Evolutionary conservation across 2,888 invertebrate genomes (phyloP).

Genomic region (Cheiracanthium punctorium): DNA sequence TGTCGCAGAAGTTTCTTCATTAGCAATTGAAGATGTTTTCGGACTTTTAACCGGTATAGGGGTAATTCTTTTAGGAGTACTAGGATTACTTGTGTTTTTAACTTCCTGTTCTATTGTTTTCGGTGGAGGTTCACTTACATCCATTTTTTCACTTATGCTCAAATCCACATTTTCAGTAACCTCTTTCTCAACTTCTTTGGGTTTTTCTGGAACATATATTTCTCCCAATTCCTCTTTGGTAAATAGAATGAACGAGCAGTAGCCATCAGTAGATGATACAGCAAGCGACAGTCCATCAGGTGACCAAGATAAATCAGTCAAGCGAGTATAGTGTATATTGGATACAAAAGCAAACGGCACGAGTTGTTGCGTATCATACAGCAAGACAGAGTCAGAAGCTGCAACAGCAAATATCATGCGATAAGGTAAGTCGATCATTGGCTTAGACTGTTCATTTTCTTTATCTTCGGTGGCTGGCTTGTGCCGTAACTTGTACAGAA

Average conservation of each 20-base stretch:
- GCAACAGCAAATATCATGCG: constrained; percentile 94
- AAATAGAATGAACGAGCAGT: constrained; percentile 89
- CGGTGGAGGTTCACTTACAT: background rate
- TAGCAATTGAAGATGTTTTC: background rate
- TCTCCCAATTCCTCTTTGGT: constrained; percentile 83
- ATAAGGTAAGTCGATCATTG: constrained; percentile 80
- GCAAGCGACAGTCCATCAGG: constrained; percentile 85
- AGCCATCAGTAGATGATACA: constrained; percentile 92
- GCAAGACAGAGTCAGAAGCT: constrained; percentile 87
- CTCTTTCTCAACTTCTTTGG: background rate
- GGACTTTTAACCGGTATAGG: background rate
- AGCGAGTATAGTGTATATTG: constrained; percentile 91
- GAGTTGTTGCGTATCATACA: constrained; percentile 91
- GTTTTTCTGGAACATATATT: constrained; percentile 71
- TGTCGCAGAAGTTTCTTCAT: background rate
- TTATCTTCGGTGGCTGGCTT: background rate
- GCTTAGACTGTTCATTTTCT: constrained; percentile 24
- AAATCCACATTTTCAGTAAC: background rate
- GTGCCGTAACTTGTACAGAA: constrained; percentile 81
- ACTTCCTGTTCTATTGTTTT: background rate
- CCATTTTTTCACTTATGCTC: background rate
- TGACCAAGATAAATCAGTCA: constrained; percentile 92
- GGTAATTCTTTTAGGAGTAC: background rate
- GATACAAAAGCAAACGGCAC: constrained; percentile 87
- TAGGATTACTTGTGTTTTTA: background rate